Percentiles rank a stretch among this genome's conserved stretches.
Conservation (phyloP, 2,888 invertebrate species). For the Diaprepes abbreviatus region DNA sequence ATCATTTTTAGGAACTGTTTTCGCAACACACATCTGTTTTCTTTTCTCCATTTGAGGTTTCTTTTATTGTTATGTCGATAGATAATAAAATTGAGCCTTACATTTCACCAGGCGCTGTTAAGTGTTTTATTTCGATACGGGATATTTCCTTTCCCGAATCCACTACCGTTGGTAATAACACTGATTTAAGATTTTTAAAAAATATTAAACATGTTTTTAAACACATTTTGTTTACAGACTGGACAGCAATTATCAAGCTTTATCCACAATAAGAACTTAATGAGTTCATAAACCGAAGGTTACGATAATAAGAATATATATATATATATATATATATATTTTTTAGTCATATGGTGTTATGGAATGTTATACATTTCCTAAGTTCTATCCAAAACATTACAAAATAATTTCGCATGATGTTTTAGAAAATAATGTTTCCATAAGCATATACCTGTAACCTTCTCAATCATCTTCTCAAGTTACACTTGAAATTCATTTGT, state of each 20-base stretch:
- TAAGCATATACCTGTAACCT: too few relatives aligned
- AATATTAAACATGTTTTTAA: background rate
- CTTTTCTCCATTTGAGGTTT: conserved; percentile 32
- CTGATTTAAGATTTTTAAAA: conserved; percentile 15
- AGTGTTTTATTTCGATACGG: conserved; percentile 28
- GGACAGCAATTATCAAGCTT: background rate
- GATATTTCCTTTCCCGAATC: conserved; percentile 24
- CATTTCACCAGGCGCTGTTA: conserved; percentile 73
- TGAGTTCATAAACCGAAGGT: background rate
- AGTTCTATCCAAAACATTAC: too few relatives aligned
- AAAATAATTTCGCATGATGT: too few relatives aligned
- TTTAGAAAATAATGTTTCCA: too few relatives aligned
- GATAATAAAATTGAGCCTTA: conserved; percentile 73
- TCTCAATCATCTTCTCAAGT: too few relatives aligned
- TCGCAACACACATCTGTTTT: conserved; percentile 46
- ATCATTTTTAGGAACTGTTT: conserved; percentile 50
- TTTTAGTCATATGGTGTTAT: too few relatives aligned
- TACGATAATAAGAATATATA: conserved; percentile 3
- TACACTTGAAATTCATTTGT: too few relatives aligned
- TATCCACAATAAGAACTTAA: background rate
- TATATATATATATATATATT: too few relatives aligned
- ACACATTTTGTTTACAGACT: background rate
- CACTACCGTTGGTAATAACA: conserved; percentile 11
- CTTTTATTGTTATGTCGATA: conserved; percentile 61
- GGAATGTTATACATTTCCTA: too few relatives aligned